Evolutionary conservation across 2,888 invertebrate genomes (phyloP).

Genomic region (Machimus atricapillus): DNA sequence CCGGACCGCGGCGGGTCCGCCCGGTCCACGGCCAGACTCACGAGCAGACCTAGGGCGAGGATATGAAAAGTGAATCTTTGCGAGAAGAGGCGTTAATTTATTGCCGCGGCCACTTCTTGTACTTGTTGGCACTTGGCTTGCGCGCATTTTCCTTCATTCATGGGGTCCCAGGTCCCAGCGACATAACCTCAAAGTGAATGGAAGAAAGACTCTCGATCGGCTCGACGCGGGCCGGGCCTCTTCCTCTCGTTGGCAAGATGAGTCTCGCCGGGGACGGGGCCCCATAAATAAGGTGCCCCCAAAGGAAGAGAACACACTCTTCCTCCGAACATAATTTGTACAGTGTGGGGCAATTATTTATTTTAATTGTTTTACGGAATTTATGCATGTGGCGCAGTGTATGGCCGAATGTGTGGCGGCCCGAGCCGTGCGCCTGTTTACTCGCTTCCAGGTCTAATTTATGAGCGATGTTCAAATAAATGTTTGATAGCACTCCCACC

Average conservation of each 20-base stretch:
- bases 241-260: slow-evolving; percentile 9
- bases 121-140: slow-evolving; percentile 40
- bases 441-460: slow-evolving; percentile 50
- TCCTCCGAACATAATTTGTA: slow-evolving; percentile 49
- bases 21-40: not conserved
- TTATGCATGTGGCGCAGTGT: slow-evolving; percentile 49
- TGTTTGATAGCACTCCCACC: slow-evolving; percentile 50
- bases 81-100: slow-evolving; percentile 43
- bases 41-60: slow-evolving; percentile 17
- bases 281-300: slow-evolving; percentile 32
- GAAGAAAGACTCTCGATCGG: slow-evolving; percentile 19
- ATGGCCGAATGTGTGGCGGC: slow-evolving; percentile 35
- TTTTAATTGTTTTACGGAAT: slow-evolving; percentile 52
- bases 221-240: not conserved
- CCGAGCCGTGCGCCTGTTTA: slow-evolving; percentile 47
- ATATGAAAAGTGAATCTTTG: slow-evolving; percentile 40
- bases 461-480: slow-evolving; percentile 52
- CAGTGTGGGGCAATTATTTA: slow-evolving; percentile 51
- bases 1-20: not conserved
- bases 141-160: slow-evolving; percentile 33
- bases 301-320: slow-evolving; percentile 14
- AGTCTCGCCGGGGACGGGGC: not conserved
- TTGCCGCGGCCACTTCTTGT: slow-evolving; percentile 29
- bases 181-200: slow-evolving; percentile 36
- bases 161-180: not conserved